phyloP scores from a whole-genome alignment of 2,888 invertebrate genomes.

The Branchipolynoe longqiensis region DNA sequence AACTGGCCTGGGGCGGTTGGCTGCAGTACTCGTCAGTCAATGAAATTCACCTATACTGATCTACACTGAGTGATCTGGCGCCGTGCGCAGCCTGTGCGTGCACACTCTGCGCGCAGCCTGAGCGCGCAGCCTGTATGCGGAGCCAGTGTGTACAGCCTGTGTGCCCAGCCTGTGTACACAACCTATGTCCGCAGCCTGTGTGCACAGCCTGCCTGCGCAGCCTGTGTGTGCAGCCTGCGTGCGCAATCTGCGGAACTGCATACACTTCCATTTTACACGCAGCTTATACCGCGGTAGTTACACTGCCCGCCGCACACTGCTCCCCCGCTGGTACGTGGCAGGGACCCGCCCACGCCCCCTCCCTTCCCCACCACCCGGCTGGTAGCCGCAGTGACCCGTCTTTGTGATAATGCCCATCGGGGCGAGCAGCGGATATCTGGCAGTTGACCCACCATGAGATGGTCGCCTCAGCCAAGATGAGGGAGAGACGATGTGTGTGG shows the following conservation, averaged over 20 bases:
- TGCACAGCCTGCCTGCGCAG: not conserved
- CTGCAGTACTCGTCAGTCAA: no score
- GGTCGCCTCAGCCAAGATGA: constrained; percentile 20
- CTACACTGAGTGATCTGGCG: no score
- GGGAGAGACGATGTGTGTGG: not conserved
- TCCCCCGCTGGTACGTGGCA: not conserved
- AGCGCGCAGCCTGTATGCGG: no score
- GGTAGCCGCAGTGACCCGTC: constrained; percentile 16
- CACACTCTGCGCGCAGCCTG: no score
- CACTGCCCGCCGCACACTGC: constrained; percentile 2
- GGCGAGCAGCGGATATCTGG: not conserved
- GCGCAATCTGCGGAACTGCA: not conserved
- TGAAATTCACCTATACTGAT: no score
- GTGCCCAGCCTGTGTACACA: no score
- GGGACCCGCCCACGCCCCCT: not conserved
- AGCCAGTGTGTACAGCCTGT: no score
- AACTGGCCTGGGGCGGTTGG: no score
- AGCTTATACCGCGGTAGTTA: not conserved
- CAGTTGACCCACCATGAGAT: not conserved
- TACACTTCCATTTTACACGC: not conserved
- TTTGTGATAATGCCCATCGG: not conserved
- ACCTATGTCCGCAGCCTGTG: no score
- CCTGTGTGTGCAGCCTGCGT: not conserved
- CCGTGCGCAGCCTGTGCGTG: no score
- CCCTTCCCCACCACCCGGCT: not conserved